Evolutionary conservation across 1,140 invertebrate species (phyloP), one percentile per base, ranked within the genome.

Genomic region (Caenorhabditis brenneri): DNA sequence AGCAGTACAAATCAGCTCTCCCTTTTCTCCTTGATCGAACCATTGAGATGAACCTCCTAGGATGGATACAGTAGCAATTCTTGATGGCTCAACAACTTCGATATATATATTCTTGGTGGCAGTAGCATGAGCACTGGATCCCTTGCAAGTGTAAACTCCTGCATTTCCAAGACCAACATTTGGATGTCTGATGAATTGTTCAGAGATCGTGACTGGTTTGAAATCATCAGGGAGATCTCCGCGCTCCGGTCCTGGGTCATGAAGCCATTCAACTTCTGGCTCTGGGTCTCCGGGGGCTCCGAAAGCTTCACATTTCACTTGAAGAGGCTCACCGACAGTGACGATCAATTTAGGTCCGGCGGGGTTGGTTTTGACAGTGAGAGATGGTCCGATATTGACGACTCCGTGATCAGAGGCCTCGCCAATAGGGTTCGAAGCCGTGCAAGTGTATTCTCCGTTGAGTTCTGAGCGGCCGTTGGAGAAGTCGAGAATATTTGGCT

Each of bases 261-360:
- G 89, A 36, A 90, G 88, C 89, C 89, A 90, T 89, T 90, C 89
- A 24, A 90, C 89, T 53, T 91, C 89, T n/a, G 89, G 89, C 31
- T 90, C 89, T 19, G 89, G 89, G 36, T 90, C 89, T 48, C 89
- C 82, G 51, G 48, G 48, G 15, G 79, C 79, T 22, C 51, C 89
- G 78, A 88, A 87, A 6, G 89, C 85, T 78, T 91, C 88, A 78
- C 89, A 90, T 80, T 88, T 90, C 29, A 90, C 84, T 81, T 91
- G 85, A 49, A 90, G 80, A 12, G 90, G 89, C 51, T 90, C 89
- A 15, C 89, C 89, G 12, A 91, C 89, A 27, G 87, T 87, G 16
- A 90, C 39, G 27, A 85, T 84, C 29, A 90, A 82, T 84, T 80
- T 87, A 5, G 87, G 88, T 24, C 87, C 88, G 48, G 81, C 24